These are phyloP conservation scores for Hoplostethus mediterraneus DNA, from an alignment of 2,797 vertebrate species.

Conservation along the genomic window DNA sequence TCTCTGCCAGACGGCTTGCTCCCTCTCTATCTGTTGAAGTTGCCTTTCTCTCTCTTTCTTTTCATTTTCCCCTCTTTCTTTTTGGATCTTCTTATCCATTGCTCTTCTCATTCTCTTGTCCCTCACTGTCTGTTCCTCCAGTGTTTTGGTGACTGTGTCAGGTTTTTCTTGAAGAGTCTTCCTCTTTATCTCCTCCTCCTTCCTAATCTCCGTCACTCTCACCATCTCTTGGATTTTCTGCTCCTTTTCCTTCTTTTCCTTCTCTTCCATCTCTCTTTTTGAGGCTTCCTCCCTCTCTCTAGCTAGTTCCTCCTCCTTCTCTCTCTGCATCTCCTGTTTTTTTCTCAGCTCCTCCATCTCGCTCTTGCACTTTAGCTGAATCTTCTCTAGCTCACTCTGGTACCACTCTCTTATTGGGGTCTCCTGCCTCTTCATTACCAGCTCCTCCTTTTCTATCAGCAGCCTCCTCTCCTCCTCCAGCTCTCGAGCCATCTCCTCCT, in stretches of 20 bases:
- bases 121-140: conserved; percentile 49
- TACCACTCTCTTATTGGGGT: conserved; percentile 46
- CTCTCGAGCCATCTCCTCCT: conserved; percentile 47
- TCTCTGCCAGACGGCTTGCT: conserved; percentile 51
- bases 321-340: conserved; percentile 40
- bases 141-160: conserved; percentile 37
- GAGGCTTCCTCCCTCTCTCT: conserved; percentile 43
- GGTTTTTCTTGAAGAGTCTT: conserved; percentile 52
- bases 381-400: conserved; percentile 51
- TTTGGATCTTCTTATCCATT: conserved; percentile 52
- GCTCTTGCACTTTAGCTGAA: conserved; percentile 35
- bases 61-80: conserved; percentile 38
- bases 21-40: conserved; percentile 53
- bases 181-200: conserved; percentile 59
- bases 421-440: conserved; percentile 43
- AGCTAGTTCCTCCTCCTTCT: conserved; percentile 32
- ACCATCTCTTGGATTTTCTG: conserved; percentile 55
- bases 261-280: conserved; percentile 31
- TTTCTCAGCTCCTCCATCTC: conserved; percentile 55
- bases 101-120: conserved; percentile 47
- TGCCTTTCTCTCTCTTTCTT: conserved; percentile 55
- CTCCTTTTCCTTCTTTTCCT: conserved; percentile 50
- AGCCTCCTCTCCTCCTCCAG: conserved; percentile 42
- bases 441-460: conserved; percentile 37
- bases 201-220: conserved; percentile 50